Percentiles rank a stretch among this genome's conserved stretches.
phyloP scores from a whole-genome alignment of 2,113 vertebrate species.

The Pelecanus crispus region DNA sequence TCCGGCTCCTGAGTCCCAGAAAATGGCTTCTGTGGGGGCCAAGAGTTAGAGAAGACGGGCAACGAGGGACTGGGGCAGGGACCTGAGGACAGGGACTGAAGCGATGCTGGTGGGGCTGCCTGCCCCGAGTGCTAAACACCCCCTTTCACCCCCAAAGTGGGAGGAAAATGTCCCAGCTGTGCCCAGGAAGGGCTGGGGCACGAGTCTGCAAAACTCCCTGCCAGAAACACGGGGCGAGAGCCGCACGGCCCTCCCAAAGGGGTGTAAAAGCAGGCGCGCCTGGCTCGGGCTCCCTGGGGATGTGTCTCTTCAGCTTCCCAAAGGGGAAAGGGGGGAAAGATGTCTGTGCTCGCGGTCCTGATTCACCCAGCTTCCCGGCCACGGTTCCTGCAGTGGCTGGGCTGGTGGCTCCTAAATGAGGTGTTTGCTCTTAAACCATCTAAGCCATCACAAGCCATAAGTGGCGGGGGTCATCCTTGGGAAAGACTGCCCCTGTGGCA shows the following conservation, averaged over 20 bases:
- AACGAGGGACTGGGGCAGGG: neutral
- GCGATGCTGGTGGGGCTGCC: neutral
- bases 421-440: neutral
- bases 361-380: neutral
- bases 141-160: neutral
- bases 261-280: neutral
- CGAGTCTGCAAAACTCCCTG: neutral
- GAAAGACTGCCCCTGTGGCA: neutral
- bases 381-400: rapidly evolving
- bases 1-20: neutral
- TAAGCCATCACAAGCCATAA: neutral
- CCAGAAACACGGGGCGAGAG: neutral
- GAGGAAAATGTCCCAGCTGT: neutral
- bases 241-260: neutral
- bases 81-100: neutral
- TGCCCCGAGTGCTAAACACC: rapidly evolving
- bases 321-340: neutral
- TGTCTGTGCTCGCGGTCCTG: neutral
- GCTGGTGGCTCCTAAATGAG: neutral
- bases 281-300: neutral
- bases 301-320: neutral
- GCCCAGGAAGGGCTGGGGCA: neutral
- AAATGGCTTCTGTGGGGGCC: neutral
- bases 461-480: neutral
- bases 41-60: neutral